A percentile compares a stretch with the other conserved stretches of the same genome.
Evolutionary conservation across 2,113 vertebrate genomes (phyloP).

Genomic region (Toxotes jaculatrix): DNA sequence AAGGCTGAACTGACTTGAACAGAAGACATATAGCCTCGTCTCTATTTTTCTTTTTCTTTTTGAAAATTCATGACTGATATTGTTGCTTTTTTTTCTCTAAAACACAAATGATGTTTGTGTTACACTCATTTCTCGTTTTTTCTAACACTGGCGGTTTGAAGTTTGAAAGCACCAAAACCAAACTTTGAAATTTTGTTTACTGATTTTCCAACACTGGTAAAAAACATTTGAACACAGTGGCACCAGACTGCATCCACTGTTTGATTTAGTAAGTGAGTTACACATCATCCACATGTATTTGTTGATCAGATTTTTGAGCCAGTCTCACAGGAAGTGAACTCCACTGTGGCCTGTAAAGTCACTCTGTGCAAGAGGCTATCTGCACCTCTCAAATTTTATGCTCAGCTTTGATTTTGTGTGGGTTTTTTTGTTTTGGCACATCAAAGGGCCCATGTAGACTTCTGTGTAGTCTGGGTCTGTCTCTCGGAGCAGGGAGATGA

Average conservation of each 20-base stretch:
- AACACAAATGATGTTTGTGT: conserved; percentile 3
- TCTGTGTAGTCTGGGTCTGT: conserved; percentile 66
- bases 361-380: conserved; percentile 26
- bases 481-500: conserved; percentile 68
- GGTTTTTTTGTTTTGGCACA: conserved; percentile 54
- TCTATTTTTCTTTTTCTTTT: background rate
- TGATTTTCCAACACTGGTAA: conserved; percentile 25
- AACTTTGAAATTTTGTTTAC: conserved; percentile 16
- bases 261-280: conserved; percentile 37
- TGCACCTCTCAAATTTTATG: conserved; percentile 12
- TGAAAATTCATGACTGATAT: background rate
- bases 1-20: background rate
- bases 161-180: conserved; percentile 14
- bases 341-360: conserved; percentile 41
- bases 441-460: conserved; percentile 61
- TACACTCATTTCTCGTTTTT: conserved; percentile 17
- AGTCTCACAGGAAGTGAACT: conserved; percentile 35
- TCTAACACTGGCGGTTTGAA: background rate
- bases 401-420: conserved; percentile 54
- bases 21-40: background rate
- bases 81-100: background rate
- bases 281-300: conserved; percentile 48
- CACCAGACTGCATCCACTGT: conserved; percentile 34
- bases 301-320: conserved; percentile 36
- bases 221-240: conserved; percentile 20